These are phyloP conservation scores for Ormyrus nitidulus DNA, from an alignment of 2,888 invertebrate species.

Conservation along the genomic window DNA sequence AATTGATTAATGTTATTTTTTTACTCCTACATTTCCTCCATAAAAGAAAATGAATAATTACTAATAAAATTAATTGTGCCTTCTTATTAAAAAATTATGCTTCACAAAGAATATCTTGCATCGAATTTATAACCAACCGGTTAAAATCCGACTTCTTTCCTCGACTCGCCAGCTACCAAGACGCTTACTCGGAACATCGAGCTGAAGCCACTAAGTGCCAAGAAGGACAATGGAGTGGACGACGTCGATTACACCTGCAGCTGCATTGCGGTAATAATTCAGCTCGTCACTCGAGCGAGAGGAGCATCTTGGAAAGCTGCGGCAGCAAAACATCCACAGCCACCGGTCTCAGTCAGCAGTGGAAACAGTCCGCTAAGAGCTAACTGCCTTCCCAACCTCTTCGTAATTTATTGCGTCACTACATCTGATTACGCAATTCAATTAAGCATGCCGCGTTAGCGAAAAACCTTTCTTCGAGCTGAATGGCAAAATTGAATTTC, in stretches of 20 bases:
- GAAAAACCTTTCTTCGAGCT: background rate
- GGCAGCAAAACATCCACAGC: background rate
- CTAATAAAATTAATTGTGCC: no score
- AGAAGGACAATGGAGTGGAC: slow-evolving; percentile 1
- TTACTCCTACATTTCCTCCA: no score
- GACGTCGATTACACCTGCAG: slow-evolving; percentile 55
- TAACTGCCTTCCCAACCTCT: background rate
- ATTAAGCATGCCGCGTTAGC: slow-evolving; percentile 6
- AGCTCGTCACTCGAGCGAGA: slow-evolving; percentile 50
- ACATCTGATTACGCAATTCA: slow-evolving; percentile 13
- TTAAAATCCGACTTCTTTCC: background rate
- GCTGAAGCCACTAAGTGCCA: background rate
- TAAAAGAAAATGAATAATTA: no score
- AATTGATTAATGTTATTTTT: no score
- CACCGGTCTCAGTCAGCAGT: background rate
- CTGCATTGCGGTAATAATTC: slow-evolving; percentile 62
- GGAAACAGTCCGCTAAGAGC: background rate
- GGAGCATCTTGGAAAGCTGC: slow-evolving; percentile 43
- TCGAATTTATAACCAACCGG: no score
- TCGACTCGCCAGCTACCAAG: background rate
- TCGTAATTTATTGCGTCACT: slow-evolving; percentile 23
- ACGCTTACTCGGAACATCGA: background rate
- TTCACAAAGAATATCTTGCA: background rate
- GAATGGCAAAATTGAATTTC: slow-evolving; percentile 7
- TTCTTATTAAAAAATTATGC: background rate